phyloP scores from a whole-genome alignment of 1,140 invertebrate species.

The Acromyrmex heyeri region DNA sequence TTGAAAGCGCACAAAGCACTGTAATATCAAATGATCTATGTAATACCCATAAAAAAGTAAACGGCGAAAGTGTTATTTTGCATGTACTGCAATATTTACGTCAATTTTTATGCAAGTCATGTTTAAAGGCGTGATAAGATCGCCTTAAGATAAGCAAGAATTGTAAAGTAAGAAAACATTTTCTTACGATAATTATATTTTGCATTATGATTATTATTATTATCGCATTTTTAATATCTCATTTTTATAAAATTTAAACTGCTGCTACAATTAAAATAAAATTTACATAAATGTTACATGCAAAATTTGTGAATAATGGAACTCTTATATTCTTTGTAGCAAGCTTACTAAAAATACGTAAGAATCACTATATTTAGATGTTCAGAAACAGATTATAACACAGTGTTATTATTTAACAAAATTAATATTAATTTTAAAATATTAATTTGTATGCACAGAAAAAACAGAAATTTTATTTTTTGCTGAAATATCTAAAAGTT shows the following conservation, averaged over 20 bases:
- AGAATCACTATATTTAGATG: too few species aligned
- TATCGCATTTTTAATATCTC: neutral
- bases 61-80: slow-evolving; percentile 54
- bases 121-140: neutral
- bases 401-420: too few species aligned
- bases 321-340: too few species aligned
- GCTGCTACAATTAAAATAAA: neutral
- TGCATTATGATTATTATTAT: slow-evolving; percentile 14
- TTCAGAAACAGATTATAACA: too few species aligned
- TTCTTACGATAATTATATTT: slow-evolving; percentile 50
- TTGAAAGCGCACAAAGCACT: slow-evolving; percentile 25
- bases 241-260: slow-evolving; percentile 2
- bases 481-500: too few species aligned
- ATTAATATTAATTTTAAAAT: too few species aligned
- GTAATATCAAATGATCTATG: slow-evolving; percentile 51
- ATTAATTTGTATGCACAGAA: too few species aligned
- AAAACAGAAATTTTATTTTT: neutral
- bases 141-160: neutral
- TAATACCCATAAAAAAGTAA: slow-evolving; percentile 41
- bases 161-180: neutral
- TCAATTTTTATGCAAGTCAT: neutral
- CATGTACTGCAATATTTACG: neutral
- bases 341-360: too few species aligned
- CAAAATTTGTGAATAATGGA: neutral
- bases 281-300: slow-evolving; percentile 2